These are phyloP conservation scores for Probaryconus sp. DNA, from an alignment of 1,140 invertebrate genomes.

Conservation along the genomic window DNA sequence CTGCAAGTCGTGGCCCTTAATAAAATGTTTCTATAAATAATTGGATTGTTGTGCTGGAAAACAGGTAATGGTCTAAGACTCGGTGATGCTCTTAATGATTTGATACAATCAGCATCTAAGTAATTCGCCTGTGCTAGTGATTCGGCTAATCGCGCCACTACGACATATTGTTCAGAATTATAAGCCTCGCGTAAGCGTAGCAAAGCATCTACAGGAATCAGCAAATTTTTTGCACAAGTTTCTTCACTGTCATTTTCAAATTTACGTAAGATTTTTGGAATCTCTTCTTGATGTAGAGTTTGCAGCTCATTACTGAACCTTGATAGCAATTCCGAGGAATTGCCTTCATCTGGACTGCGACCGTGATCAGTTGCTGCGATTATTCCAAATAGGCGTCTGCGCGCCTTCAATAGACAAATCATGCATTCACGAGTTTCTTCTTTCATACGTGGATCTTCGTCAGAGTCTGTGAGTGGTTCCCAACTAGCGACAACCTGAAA, in stretches of 20 bases:
- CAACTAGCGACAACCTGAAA: constrained; percentile 71
- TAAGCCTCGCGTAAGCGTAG: constrained; percentile 72
- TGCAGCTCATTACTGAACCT: constrained; percentile 66
- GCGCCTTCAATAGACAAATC: constrained; percentile 67
- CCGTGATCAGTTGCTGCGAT: constrained; percentile 70
- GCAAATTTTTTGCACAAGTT: constrained; percentile 66
- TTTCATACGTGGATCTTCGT: constrained; percentile 67
- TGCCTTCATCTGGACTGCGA: constrained; percentile 59
- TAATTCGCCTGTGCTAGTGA: constrained; percentile 64
- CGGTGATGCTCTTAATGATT: constrained; percentile 59
- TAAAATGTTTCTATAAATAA: constrained; percentile 72
- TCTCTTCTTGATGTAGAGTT: constrained; percentile 64
- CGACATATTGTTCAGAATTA: constrained; percentile 70
- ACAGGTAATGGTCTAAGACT: constrained; percentile 66
- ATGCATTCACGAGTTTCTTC: constrained; percentile 73
- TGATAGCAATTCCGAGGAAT: constrained; percentile 63
- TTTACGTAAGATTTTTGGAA: constrained; percentile 67
- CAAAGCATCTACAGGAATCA: constrained; percentile 74
- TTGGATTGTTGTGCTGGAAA: constrained; percentile 63
- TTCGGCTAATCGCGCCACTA: constrained; percentile 69
- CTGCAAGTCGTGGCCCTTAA: constrained; percentile 74
- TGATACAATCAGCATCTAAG: constrained; percentile 69
- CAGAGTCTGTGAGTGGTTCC: constrained; percentile 67
- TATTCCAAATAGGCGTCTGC: constrained; percentile 73
- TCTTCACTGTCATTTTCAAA: constrained; percentile 62